Base-by-base conservation (phyloP, 2,113 vertebrate genomes). In the Heteronetta atricapilla region DNA sequence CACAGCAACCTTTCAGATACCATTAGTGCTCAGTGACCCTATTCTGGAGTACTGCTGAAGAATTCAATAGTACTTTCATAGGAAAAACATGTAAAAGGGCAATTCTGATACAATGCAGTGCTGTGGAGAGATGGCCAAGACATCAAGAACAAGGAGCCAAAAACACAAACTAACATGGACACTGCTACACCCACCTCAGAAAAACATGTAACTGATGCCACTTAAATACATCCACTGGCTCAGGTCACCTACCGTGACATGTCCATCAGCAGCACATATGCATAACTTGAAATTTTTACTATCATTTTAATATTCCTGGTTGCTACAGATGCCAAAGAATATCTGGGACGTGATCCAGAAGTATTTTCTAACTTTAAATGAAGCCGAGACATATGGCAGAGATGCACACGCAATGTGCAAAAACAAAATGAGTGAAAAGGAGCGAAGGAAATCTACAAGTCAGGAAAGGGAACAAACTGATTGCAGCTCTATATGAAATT, bases 311-410 rank as follows among this genome's bases (percentile, higher is more conserved):
- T 86, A 64, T 68, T 86, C 33, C 18, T 60, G 44, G 60, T 84
- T 84, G 62, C 64, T 88, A 38, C 66, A 87, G 69, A 73, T 82
- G 94, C 80, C 86, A 90, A 94, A 94, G 64, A 55, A 48, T 86
- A 95, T 81, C 76, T 96, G 73, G 82, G 90, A 90, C 68, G 28
- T 6, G 10, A 90, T 82, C 83, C 94, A 95, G 85, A 92, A 73
- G 53, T 90, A 76, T 9, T 94, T 90, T 86, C 87, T 69, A 60
- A 31, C 74, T 89, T 94, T 82, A 92, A 91, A 82, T 89, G 87
- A 95, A 90, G 46, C 62, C 64, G 63, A 79, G 83, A 64, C 88
- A 92, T 90, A 92, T 90, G 88, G 88, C 33, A 95, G 70, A 0
- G 0, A 84, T 87, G 53, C n/a, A 69, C 7, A 29, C 0, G 0